Evolutionary conservation across 2,888 invertebrate species (phyloP).

Genomic region (Xestia c-nigrum): DNA sequence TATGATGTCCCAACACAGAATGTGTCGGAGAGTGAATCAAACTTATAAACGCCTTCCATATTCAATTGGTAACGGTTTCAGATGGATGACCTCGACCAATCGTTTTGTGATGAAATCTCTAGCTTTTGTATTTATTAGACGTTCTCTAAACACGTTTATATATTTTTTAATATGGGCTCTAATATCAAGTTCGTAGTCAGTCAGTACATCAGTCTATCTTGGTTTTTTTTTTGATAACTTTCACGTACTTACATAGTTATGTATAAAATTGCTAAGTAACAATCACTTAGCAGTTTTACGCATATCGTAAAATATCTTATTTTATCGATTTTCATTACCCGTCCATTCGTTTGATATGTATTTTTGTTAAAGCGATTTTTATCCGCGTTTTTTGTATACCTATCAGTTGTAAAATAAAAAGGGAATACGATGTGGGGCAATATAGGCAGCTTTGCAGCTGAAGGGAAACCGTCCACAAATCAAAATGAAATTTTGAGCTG

Average conservation of each 20-base stretch:
- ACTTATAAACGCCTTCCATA: background rate
- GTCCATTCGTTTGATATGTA: constrained; percentile 8
- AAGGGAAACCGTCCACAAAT: constrained; percentile 32
- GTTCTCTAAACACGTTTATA: background rate
- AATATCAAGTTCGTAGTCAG: background rate
- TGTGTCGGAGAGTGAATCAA: background rate
- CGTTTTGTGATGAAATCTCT: constrained; percentile 2
- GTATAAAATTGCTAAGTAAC: background rate
- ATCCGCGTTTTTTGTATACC: background rate
- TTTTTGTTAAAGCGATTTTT: background rate
- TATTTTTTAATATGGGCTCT: background rate
- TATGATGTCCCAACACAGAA: background rate
- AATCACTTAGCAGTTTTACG: background rate
- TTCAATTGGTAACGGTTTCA: background rate
- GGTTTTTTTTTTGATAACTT: constrained; percentile 12
- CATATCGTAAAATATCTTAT: background rate
- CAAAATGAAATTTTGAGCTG: constrained; percentile 10
- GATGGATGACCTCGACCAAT: background rate
- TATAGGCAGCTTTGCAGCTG: constrained; percentile 30
- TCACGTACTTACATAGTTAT: background rate
- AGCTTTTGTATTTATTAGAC: background rate
- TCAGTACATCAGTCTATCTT: background rate
- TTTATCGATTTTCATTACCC: constrained; percentile 3
- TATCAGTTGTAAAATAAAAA: background rate
- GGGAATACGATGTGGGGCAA: background rate